Conservation (phyloP, 2,113 vertebrate species). For the Hipposideros armiger region DNA sequence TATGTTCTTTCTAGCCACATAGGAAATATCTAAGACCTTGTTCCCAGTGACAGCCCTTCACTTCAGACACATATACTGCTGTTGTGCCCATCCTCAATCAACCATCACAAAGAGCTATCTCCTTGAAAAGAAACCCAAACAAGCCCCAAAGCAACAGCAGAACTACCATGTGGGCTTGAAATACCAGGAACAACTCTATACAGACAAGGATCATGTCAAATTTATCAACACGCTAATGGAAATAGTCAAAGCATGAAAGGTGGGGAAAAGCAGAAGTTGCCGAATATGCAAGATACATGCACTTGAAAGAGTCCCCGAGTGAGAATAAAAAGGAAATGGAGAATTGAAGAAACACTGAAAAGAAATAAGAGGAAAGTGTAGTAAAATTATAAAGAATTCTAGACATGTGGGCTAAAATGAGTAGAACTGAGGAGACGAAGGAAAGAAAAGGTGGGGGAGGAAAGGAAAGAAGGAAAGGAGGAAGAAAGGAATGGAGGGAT, state of each 20-base stretch:
- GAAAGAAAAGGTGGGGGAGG: not conserved
- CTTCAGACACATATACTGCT: conserved; percentile 9
- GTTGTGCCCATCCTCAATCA: not conserved
- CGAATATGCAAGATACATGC: not conserved
- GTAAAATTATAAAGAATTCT: not conserved
- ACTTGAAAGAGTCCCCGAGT: not conserved
- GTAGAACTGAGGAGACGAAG: not conserved
- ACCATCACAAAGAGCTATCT: not conserved
- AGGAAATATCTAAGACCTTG: conserved; percentile 11
- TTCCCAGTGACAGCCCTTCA: conserved; percentile 3
- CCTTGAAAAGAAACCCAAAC: conserved; percentile 31
- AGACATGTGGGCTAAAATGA: not conserved
- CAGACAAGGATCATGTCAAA: conserved; percentile 13
- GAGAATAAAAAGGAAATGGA: conserved; percentile 24
- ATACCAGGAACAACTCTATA: not conserved
- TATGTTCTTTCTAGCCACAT: not conserved
- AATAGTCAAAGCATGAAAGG: not conserved
- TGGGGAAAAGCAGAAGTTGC: not conserved
- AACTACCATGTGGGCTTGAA: not conserved
- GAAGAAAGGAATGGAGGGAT: not conserved
- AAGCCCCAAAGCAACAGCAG: not conserved
- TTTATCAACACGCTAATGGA: conserved; percentile 27
- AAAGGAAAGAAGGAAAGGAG: not conserved
- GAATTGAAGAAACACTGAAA: not conserved
- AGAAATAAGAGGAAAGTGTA: not conserved